Percentiles rank a stretch among this genome's conserved stretches.
Conservation (phyloP, 2,113 vertebrate species). For the Dermatemys mawii region DNA sequence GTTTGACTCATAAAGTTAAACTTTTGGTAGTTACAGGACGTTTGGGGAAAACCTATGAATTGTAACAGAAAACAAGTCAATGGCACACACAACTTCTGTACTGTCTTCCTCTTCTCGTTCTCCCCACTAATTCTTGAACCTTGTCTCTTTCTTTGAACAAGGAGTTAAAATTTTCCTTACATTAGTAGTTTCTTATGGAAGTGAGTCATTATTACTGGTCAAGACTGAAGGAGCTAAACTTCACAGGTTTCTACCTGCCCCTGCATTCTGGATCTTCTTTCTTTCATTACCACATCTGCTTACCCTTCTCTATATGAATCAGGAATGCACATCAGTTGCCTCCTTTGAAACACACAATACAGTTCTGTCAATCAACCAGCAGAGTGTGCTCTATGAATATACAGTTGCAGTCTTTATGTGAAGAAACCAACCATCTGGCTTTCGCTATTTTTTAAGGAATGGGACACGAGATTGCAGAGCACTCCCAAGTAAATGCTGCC, state of each 20-base stretch:
- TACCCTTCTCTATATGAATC: neutral
- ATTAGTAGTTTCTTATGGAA: neutral
- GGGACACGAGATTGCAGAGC: neutral
- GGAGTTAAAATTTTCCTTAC: neutral
- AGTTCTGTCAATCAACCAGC: neutral
- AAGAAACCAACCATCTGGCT: neutral
- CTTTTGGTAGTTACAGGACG: neutral
- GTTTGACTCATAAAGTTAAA: neutral
- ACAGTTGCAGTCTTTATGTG: neutral
- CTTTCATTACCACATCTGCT: rapidly evolving
- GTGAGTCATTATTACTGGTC: neutral
- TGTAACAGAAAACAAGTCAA: neutral
- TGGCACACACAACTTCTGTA: neutral
- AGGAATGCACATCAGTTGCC: neutral
- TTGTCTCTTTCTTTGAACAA: neutral
- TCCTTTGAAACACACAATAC: neutral
- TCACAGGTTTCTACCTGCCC: neutral
- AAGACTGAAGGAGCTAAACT: neutral
- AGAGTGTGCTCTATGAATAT: neutral
- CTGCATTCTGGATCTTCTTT: neutral
- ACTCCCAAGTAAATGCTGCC: neutral
- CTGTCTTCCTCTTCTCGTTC: neutral
- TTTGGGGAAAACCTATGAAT: neutral
- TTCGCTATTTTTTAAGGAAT: neutral
- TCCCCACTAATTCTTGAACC: neutral